phyloP scores from a whole-genome alignment of 2,797 vertebrate species.

The Gephyroberyx darwinii region DNA sequence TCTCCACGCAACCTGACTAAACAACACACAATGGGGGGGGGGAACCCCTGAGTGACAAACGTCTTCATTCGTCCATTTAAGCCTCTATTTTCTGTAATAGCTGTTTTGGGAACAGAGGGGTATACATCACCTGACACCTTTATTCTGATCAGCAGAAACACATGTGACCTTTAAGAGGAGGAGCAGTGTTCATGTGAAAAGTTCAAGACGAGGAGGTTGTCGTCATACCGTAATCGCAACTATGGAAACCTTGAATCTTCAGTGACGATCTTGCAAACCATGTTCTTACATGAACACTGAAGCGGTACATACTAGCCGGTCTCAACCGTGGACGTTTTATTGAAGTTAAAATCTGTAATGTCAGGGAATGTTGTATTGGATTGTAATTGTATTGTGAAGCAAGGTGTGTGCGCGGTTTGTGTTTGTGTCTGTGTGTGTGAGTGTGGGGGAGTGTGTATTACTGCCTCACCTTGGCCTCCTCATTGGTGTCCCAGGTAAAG shows the following conservation, averaged over 20 bases:
- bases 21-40: slow-evolving; percentile 12
- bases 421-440: not conserved
- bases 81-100: slow-evolving; percentile 29
- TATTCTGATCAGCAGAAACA: not conserved
- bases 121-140: slow-evolving; percentile 31
- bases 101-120: slow-evolving; percentile 44
- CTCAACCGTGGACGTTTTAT: not conserved
- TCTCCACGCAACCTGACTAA: slow-evolving; percentile 33
- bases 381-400: not conserved
- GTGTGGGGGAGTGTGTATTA: not conserved
- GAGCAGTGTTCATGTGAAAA: slow-evolving; percentile 15
- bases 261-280: slow-evolving; percentile 20
- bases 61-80: slow-evolving; percentile 26
- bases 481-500: slow-evolving; percentile 98
- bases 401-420: too few species aligned
- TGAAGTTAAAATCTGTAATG: too few species aligned
- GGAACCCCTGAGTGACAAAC: not conserved
- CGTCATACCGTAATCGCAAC: too few species aligned
- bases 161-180: not conserved
- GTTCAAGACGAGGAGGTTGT: slow-evolving; percentile 31
- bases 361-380: not conserved
- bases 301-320: not conserved
- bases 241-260: slow-evolving; percentile 12
- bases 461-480: slow-evolving; percentile 93
- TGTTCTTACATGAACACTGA: slow-evolving; percentile 18